Percentiles rank a stretch among this genome's conserved stretches.
Conservation (phyloP, 2,113 vertebrate species). For the Noturus placidus region DNA sequence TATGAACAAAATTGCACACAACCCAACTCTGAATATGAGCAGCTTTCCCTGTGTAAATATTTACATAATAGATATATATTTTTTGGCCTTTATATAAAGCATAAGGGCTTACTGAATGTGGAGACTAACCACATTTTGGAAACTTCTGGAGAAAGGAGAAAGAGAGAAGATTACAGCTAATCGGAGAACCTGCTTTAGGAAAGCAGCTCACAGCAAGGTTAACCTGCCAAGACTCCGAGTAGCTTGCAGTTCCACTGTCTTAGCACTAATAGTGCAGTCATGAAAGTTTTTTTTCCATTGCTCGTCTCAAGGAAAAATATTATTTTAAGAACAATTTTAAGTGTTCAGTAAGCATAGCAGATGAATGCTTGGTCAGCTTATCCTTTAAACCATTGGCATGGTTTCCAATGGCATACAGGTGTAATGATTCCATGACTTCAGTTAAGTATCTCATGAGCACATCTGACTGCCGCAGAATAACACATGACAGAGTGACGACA, state of each 20-base stretch:
- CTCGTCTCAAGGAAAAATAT: too few species aligned
- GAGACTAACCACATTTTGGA: not conserved
- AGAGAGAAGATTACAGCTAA: constrained; percentile 1
- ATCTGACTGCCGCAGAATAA: not conserved
- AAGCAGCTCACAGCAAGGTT: not conserved
- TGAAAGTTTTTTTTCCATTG: not conserved
- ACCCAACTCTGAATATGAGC: not conserved
- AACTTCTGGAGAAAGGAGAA: not conserved
- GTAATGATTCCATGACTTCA: not conserved
- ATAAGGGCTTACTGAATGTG: not conserved
- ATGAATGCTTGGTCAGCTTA: not conserved
- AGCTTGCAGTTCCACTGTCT: not conserved
- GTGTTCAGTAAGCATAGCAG: not conserved
- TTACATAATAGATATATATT: not conserved
- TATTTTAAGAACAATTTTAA: not conserved
- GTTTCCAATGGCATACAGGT: not conserved
- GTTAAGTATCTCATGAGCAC: not conserved
- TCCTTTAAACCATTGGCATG: not conserved
- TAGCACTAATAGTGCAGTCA: not conserved
- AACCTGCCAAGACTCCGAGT: not conserved
- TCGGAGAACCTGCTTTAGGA: not conserved
- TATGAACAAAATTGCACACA: not conserved
- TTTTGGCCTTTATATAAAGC: not conserved
- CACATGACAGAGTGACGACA: not conserved
- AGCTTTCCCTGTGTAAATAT: not conserved